phyloP scores from a whole-genome alignment of 2,113 vertebrate species.

The Eurystomus gularis region DNA sequence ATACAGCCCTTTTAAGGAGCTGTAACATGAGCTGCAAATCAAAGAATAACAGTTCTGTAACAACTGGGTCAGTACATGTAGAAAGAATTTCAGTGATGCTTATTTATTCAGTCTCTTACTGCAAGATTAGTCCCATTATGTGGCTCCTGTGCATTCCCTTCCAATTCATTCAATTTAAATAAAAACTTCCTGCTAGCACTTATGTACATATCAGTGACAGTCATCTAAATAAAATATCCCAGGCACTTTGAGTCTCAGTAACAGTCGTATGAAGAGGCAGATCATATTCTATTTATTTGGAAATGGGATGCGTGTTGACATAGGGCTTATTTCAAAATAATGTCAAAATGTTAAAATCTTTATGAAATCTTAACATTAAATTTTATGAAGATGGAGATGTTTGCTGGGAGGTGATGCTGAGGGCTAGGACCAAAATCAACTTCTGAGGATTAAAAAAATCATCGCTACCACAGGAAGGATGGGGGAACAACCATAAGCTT shows the following conservation, averaged over 20 bases:
- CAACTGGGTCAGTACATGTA: not conserved
- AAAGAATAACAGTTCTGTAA: not conserved
- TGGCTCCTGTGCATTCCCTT: not conserved
- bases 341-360: slow-evolving; percentile 69
- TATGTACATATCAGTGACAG: not conserved
- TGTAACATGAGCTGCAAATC: not conserved
- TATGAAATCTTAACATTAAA: slow-evolving; percentile 61
- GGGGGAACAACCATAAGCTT: not conserved
- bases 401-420: slow-evolving; percentile 1
- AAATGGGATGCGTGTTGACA: slow-evolving; percentile 45
- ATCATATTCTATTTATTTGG: slow-evolving; percentile 22
- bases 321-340: slow-evolving; percentile 64
- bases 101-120: slow-evolving; percentile 24
- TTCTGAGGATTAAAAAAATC: slow-evolving; percentile 15
- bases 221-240: slow-evolving; percentile 44
- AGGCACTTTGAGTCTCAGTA: not conserved
- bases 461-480: not conserved
- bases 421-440: slow-evolving; percentile 43
- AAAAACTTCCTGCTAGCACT: not conserved
- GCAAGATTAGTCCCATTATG: not conserved
- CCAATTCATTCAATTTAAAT: slow-evolving; percentile 20
- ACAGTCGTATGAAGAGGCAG: slow-evolving; percentile 20
- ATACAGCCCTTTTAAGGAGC: not conserved
- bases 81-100: not conserved
- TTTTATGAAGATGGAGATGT: slow-evolving; percentile 56